These are phyloP conservation scores for Urechis unicinctus DNA, from an alignment of 2,888 invertebrate species.

Conservation along the genomic window DNA sequence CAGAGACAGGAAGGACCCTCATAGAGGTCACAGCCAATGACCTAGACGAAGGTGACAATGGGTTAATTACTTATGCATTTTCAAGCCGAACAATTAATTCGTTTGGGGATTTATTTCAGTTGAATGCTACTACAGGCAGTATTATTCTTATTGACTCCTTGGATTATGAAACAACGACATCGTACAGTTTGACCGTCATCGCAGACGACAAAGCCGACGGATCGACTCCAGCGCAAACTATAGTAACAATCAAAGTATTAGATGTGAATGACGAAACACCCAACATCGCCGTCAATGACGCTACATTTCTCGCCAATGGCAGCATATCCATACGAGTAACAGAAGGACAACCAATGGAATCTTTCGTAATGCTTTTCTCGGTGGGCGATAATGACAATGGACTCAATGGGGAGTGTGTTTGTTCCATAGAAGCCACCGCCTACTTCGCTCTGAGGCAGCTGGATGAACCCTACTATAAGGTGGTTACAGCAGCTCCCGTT, in stretches of 20 bases:
- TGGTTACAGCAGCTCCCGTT: neutral
- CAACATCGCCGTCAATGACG: neutral
- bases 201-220: slow-evolving; percentile 2
- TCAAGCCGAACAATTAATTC: slow-evolving; percentile 1
- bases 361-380: neutral
- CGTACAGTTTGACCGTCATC: slow-evolving; percentile 4
- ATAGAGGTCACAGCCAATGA: slow-evolving; percentile 15
- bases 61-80: slow-evolving; percentile 12
- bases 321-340: neutral
- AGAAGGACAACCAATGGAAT: neutral
- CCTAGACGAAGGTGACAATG: slow-evolving; percentile 16
- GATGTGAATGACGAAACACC: slow-evolving; percentile 13
- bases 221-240: slow-evolving; percentile 2
- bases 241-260: slow-evolving; percentile 2
- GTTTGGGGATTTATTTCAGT: slow-evolving; percentile 13
- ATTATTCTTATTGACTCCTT: neutral
- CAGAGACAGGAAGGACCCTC: slow-evolving; percentile 7
- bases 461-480: neutral
- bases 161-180: slow-evolving; percentile 5
- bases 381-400: neutral
- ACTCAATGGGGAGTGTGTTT: neutral
- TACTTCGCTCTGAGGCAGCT: neutral
- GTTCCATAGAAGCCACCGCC: neutral
- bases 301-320: neutral
- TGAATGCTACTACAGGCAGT: slow-evolving; percentile 3